phyloP scores from a whole-genome alignment of 1,140 invertebrate genomes.

The Steinernema feltiae region DNA sequence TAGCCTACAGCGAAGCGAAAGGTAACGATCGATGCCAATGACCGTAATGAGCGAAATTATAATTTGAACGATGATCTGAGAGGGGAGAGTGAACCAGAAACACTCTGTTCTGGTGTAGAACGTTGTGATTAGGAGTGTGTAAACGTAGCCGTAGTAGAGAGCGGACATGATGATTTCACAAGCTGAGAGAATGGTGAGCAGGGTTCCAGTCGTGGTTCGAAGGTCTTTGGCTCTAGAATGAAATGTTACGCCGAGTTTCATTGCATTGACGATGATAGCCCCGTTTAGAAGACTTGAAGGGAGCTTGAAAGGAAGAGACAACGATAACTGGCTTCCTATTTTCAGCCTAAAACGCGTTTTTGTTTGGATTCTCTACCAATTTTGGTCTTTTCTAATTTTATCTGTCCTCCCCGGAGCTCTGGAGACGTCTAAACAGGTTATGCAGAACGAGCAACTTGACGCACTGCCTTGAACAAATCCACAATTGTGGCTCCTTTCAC shows the following conservation, averaged over 20 bases:
- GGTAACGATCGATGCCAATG: neutral
- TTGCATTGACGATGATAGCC: neutral
- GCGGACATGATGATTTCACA: neutral
- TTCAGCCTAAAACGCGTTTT: too few relatives aligned
- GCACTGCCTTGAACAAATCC: too few relatives aligned
- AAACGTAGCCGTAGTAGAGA: neutral
- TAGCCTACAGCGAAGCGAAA: neutral
- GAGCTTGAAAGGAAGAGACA: too few relatives aligned
- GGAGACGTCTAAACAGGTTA: too few relatives aligned
- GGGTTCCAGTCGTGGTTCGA: neutral
- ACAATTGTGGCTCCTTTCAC: too few relatives aligned
- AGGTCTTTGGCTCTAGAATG: neutral
- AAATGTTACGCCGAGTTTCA: neutral
- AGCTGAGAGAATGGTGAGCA: neutral
- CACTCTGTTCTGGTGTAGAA: neutral
- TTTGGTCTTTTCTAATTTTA: neutral
- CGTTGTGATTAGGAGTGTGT: neutral
- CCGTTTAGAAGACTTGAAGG: neutral
- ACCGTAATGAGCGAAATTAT: neutral
- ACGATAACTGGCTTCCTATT: too few relatives aligned
- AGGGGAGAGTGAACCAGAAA: neutral
- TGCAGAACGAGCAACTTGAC: too few relatives aligned
- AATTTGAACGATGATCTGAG: neutral
- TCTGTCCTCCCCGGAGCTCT: too few relatives aligned
- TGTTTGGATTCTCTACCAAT: too few relatives aligned